Conservation (phyloP, 2,888 invertebrate species). For the Nomada hirtipes region DNA sequence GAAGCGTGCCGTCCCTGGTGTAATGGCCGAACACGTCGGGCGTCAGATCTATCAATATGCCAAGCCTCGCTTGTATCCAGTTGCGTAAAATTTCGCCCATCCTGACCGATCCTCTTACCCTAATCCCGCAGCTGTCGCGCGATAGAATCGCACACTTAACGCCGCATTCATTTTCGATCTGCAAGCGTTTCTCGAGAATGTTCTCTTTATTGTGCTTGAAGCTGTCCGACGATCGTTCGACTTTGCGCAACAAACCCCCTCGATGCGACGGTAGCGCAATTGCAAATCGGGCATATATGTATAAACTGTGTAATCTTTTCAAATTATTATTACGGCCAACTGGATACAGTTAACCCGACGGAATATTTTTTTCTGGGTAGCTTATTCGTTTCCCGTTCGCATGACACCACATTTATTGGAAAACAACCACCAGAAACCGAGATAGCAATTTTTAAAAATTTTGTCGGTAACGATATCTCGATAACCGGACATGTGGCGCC, state of each 20-base stretch:
- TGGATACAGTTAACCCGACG: no score
- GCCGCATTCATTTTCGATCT: no score
- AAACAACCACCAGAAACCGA: no score
- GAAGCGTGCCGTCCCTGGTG: conserved; percentile 86
- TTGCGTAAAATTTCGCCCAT: conserved; percentile 87
- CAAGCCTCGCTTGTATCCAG: conserved; percentile 87
- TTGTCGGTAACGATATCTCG: no score
- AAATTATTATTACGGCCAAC: no score
- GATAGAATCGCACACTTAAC: no score
- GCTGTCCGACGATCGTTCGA: not conserved
- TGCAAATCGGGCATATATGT: conserved; percentile 64
- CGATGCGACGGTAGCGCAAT: conserved; percentile 36
- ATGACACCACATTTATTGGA: no score
- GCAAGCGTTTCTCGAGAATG: not conserved
- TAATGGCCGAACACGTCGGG: conserved; percentile 86
- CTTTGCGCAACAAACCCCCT: not conserved
- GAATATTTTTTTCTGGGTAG: no score
- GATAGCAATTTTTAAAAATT: no score
- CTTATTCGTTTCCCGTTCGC: no score
- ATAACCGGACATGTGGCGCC: no score
- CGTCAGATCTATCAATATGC: conserved; percentile 86
- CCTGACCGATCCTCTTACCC: not conserved
- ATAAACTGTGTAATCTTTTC: conserved; percentile 71
- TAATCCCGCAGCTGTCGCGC: no score
- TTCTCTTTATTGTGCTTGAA: not conserved